A percentile compares a stretch with the other conserved stretches of the same genome.
These are phyloP conservation scores for Thymelicus acteon DNA, from an alignment of 2,888 invertebrate species.

Conservation along the genomic window DNA sequence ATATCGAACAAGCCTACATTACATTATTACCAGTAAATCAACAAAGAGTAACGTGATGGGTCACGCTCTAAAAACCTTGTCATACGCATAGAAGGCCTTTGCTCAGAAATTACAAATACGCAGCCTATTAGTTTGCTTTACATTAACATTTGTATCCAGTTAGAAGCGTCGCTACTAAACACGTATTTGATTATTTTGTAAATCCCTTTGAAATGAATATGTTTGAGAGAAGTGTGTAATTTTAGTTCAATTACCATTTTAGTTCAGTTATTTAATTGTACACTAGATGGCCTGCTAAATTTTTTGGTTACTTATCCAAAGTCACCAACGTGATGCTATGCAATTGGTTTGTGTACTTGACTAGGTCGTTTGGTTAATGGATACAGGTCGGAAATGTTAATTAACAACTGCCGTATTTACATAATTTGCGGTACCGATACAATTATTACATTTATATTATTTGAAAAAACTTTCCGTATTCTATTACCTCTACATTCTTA, in stretches of 20 bases:
- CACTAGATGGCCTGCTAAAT: too few relatives aligned
- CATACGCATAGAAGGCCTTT: slow-evolving; percentile 20
- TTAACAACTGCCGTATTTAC: slow-evolving; percentile 48
- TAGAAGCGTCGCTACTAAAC: too few relatives aligned
- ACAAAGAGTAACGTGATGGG: slow-evolving; percentile 7
- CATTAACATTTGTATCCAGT: slow-evolving; percentile 4
- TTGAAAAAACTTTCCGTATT: too few relatives aligned
- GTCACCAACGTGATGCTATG: not conserved
- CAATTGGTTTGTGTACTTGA: slow-evolving; percentile 52
- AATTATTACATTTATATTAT: not conserved
- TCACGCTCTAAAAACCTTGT: slow-evolving; percentile 28
- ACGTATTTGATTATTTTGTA: too few relatives aligned
- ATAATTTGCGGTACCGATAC: slow-evolving; percentile 57
- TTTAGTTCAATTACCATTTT: too few relatives aligned
- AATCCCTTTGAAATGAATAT: too few relatives aligned
- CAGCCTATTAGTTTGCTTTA: slow-evolving; percentile 8
- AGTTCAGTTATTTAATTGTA: too few relatives aligned
- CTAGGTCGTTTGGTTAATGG: slow-evolving; percentile 58
- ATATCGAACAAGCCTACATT: too few relatives aligned
- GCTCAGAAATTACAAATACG: slow-evolving; percentile 3
- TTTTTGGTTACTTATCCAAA: not conserved
- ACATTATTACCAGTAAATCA: not conserved
- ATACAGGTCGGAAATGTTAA: slow-evolving; percentile 51
- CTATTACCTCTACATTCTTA: too few relatives aligned
- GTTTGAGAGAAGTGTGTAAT: too few relatives aligned